Percentiles rank a stretch among this genome's conserved stretches.
Conservation (phyloP, 2,888 invertebrate species). For the Caenorhabditis sp. region DNA sequence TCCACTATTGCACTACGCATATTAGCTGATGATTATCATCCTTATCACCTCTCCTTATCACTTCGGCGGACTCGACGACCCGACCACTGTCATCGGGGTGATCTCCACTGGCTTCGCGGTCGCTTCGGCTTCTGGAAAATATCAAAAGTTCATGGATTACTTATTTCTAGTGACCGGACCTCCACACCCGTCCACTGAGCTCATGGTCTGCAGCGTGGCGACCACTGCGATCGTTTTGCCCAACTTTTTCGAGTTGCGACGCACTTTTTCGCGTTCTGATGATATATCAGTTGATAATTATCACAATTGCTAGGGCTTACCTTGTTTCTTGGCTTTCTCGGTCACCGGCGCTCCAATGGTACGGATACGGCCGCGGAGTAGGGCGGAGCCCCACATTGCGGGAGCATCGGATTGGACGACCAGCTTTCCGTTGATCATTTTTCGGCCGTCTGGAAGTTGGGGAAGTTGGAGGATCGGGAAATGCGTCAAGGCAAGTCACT, state of each 20-base stretch:
- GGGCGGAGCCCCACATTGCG: constrained; percentile 55
- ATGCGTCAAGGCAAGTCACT: no score
- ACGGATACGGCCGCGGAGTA: constrained; percentile 52
- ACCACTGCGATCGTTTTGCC: constrained; percentile 51
- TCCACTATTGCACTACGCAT: constrained; percentile 41
- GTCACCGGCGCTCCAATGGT: constrained; percentile 22
- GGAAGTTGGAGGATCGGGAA: no score
- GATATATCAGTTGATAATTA: not conserved
- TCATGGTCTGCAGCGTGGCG: constrained; percentile 34
- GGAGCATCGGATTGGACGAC: constrained; percentile 46
- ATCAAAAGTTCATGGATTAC: not conserved
- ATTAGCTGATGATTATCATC: not conserved
- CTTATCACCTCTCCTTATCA: not conserved
- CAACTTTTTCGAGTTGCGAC: constrained; percentile 52
- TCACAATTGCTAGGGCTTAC: not conserved
- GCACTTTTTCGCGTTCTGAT: constrained; percentile 53
- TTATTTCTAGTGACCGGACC: not conserved
- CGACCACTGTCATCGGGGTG: constrained; percentile 41
- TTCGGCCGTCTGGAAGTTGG: constrained; percentile 65
- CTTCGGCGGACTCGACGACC: constrained; percentile 39
- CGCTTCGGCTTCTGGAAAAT: constrained; percentile 35
- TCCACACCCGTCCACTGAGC: constrained; percentile 6
- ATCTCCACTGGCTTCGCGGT: constrained; percentile 33
- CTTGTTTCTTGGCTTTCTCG: constrained; percentile 42
- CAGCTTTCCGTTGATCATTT: constrained; percentile 68